Conservation (phyloP, 2,888 invertebrate genomes). For the Drosophila nigricruria region DNA sequence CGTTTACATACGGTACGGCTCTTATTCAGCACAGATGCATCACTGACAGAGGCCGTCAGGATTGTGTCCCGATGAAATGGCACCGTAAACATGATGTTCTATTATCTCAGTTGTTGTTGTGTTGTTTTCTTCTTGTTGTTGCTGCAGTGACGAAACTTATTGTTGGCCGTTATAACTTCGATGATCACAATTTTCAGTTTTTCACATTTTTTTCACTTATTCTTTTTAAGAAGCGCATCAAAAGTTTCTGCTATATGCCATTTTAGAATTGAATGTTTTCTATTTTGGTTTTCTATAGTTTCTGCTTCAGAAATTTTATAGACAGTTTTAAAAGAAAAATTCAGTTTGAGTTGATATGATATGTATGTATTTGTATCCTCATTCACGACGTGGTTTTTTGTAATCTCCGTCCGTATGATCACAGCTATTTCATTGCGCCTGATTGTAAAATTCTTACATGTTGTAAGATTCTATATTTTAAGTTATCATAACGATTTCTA, state of each 20-base stretch:
- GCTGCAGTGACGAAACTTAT: slow-evolving; percentile 51
- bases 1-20: slow-evolving; percentile 86
- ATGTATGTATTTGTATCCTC: no score
- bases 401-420: no score
- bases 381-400: no score
- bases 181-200: slow-evolving; percentile 26
- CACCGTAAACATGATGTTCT: slow-evolving; percentile 83
- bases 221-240: background rate
- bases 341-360: no score
- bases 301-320: background rate
- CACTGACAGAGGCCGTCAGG: slow-evolving; percentile 88
- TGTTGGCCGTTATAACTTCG: slow-evolving; percentile 31
- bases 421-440: no score
- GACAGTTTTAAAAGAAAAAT: background rate
- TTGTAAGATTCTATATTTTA: no score
- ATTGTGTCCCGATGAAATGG: slow-evolving; percentile 85
- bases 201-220: slow-evolving; percentile 9
- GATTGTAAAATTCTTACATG: no score
- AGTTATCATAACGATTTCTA: no score
- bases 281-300: background rate
- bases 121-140: slow-evolving; percentile 10
- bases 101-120: slow-evolving; percentile 3
- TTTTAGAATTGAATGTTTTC: background rate
- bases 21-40: slow-evolving; percentile 88
- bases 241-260: background rate